Conservation (phyloP, 2,113 vertebrate species). For the Corythoichthys intestinalis region DNA sequence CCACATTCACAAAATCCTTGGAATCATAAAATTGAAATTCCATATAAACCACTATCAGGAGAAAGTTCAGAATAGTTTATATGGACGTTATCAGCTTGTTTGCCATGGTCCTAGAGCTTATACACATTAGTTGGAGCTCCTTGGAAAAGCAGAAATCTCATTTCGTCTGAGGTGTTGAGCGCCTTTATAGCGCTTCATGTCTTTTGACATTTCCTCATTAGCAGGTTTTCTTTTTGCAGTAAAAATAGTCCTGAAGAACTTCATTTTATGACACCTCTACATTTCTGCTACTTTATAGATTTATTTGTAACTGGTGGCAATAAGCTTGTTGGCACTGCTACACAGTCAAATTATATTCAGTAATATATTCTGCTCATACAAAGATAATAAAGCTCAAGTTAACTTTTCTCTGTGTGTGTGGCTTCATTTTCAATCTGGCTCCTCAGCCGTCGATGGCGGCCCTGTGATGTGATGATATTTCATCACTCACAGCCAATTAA, state of each 20-base stretch:
- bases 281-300: neutral
- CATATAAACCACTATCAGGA: neutral
- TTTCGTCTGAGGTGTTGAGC: neutral
- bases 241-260: neutral
- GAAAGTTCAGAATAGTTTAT: neutral
- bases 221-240: neutral
- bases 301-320: neutral
- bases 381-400: neutral
- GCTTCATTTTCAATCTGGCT: neutral
- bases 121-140: neutral
- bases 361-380: neutral
- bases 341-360: too few relatives aligned
- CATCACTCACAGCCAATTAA: slow-evolving; percentile 31
- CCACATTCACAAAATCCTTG: slow-evolving; percentile 17
- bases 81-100: neutral
- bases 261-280: neutral
- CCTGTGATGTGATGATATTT: slow-evolving; percentile 13
- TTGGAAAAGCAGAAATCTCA: neutral
- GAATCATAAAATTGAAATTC: neutral
- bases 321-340: neutral
- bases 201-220: slow-evolving; percentile 27
- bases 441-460: neutral
- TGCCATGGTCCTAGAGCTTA: neutral
- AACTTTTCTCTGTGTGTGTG: neutral
- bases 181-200: slow-evolving; percentile 2